A percentile compares a stretch with the other conserved stretches of the same genome.
These are phyloP conservation scores for Hyposoter didymator DNA, from an alignment of 2,888 invertebrate genomes.

Conservation along the genomic window DNA sequence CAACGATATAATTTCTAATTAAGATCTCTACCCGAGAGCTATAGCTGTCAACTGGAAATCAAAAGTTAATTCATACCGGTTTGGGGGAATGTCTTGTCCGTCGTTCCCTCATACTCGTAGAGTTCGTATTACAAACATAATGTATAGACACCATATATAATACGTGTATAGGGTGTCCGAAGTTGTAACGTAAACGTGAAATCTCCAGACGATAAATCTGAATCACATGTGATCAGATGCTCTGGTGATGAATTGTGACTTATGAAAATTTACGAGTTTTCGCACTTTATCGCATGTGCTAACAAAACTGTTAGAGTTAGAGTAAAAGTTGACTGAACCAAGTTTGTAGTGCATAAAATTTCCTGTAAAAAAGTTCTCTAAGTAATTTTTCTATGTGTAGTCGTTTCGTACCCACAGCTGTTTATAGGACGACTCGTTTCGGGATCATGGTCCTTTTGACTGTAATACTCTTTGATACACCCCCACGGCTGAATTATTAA, in stretches of 20 bases:
- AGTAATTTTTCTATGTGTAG: neutral
- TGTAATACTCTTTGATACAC: neutral
- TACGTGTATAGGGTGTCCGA: conserved; percentile 12
- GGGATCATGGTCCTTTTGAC: neutral
- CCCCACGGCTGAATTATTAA: neutral
- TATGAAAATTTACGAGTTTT: neutral
- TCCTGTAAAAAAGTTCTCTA: neutral
- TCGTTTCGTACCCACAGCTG: neutral
- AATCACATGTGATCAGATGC: neutral
- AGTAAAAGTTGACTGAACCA: neutral
- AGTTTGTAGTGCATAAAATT: neutral
- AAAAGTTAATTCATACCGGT: conserved; percentile 62
- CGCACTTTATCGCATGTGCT: neutral
- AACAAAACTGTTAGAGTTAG: neutral
- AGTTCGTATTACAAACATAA: conserved; percentile 42
- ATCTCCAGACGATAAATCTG: neutral
- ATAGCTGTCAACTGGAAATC: conserved; percentile 65
- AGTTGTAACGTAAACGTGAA: neutral
- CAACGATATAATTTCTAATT: conserved; percentile 67
- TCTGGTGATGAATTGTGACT: neutral
- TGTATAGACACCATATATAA: neutral
- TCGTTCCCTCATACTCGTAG: conserved; percentile 44
- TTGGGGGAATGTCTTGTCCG: conserved; percentile 46
- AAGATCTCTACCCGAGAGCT: conserved; percentile 62
- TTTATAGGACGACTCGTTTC: neutral